phyloP scores from a whole-genome alignment of 2,113 vertebrate species.

The Aphyosemion australe region DNA sequence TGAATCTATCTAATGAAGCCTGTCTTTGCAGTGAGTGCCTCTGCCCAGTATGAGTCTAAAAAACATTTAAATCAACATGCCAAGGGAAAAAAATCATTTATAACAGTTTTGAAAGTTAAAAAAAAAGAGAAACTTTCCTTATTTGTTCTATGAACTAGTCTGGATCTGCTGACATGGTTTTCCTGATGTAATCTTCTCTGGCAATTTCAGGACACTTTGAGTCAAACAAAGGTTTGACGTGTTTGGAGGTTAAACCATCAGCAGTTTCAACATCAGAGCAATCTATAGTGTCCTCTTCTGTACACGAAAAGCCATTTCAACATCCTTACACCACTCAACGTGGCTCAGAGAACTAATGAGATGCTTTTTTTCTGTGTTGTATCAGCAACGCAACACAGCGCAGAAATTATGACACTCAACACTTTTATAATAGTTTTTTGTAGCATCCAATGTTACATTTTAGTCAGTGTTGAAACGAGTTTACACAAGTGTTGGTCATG shows the following conservation, averaged over 20 bases:
- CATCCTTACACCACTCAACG: background rate
- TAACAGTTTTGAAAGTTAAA: constrained; percentile 4
- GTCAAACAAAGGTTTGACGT: background rate
- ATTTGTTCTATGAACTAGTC: background rate
- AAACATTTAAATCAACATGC: background rate
- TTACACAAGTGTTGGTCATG: no score
- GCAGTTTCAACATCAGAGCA: constrained; percentile 6
- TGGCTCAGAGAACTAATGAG: constrained; percentile 11
- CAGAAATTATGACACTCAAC: background rate
- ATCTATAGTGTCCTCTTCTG: background rate
- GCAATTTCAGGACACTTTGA: constrained; percentile 5
- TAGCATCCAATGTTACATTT: no score
- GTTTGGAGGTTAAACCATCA: constrained; percentile 16
- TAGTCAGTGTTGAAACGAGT: no score
- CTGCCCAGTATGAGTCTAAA: constrained; percentile 9
- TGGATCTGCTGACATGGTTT: background rate
- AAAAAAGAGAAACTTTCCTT: background rate
- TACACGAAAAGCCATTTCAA: background rate
- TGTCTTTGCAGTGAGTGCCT: constrained; percentile 7
- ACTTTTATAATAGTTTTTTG: no score
- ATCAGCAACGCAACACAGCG: background rate
- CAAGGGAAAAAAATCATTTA: constrained; percentile 13
- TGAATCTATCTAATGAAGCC: constrained; percentile 36
- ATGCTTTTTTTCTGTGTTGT: constrained; percentile 2
- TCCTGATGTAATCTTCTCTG: constrained; percentile 13